Evolutionary conservation across 2,797 vertebrate genomes (phyloP).

Genomic region (Pipistrellus pygmaeus): DNA sequence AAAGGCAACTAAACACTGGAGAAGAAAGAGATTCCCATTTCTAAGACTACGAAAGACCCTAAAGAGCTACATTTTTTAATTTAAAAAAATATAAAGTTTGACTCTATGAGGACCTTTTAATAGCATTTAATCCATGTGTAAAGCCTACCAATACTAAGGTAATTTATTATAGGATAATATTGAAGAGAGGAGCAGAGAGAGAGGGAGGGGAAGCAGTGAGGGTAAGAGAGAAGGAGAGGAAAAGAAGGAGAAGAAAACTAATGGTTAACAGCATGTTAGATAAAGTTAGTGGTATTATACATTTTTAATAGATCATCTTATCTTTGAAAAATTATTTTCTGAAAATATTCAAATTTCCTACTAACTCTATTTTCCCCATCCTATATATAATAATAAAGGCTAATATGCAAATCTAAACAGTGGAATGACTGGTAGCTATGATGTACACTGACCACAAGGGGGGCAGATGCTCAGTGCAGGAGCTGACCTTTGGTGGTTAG

Average conservation of each 20-base stretch:
- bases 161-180: background rate
- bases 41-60: background rate
- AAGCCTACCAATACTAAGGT: background rate
- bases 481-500: too few relatives aligned
- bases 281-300: background rate
- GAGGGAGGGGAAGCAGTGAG: background rate
- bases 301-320: background rate
- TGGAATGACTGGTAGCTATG: too few relatives aligned
- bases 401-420: too few relatives aligned
- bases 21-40: background rate
- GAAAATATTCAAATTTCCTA: constrained; percentile 30
- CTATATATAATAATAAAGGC: too few relatives aligned
- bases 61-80: background rate
- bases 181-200: background rate
- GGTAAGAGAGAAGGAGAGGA: background rate
- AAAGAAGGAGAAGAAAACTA: too few relatives aligned
- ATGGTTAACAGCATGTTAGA: background rate
- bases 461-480: too few relatives aligned
- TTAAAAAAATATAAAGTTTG: background rate
- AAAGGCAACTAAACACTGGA: background rate
- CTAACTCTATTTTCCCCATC: background rate
- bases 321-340: background rate
- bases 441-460: too few relatives aligned
- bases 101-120: background rate
- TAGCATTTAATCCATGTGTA: background rate